Evolutionary conservation across 1,140 invertebrate species (phyloP), one percentile per base, ranked within the genome.

Genomic region (Cyclina sinensis): DNA sequence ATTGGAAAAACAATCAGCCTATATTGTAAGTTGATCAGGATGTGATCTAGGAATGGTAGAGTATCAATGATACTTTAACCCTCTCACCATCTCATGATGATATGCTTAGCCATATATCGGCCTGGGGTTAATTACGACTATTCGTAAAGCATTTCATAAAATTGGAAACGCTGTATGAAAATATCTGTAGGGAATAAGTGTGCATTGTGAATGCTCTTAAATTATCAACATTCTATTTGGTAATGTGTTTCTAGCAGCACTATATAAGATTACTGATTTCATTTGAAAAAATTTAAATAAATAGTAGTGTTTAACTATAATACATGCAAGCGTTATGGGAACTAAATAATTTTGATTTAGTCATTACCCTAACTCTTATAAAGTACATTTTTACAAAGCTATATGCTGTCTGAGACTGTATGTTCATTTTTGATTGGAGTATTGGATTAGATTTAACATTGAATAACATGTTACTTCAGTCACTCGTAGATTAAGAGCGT

Each of bases 1-100:
- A 84, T 84, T 84, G 82, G 82, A 68, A 84, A 84, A 84, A 84
- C 82, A 84, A 84, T 84, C 62, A 68, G 32, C 59, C 74, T 12
- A n/a, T 35, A 70, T 84, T 73, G 82, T 70, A 84, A 84, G 65
- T 24, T 30, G 82, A 84, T 84, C 82, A 74, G 82, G 73, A 37
- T 84, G 30, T 27, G 43, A 74, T 73, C 39, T n/a, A 74, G 68
- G n/a, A 48, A 12, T 30, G 82, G 74, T 65, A 39, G 48, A 32
- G 16, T 39, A 27, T 43, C 51, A 21, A 21, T 32, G 11, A 65
- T 39, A 24, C 79, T 62, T 57, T 62, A 51, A 78, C 39, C 48
- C 24, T n/a, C 12, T 48, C 14, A 21, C 74, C 74, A 81, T 3
- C 39, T 35, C 21, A 24, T 32, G 57, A 81, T 62, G 79, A 81